Evolutionary conservation across 2,797 vertebrate genomes (phyloP).

Genomic region (Xyrichtys novacula): DNA sequence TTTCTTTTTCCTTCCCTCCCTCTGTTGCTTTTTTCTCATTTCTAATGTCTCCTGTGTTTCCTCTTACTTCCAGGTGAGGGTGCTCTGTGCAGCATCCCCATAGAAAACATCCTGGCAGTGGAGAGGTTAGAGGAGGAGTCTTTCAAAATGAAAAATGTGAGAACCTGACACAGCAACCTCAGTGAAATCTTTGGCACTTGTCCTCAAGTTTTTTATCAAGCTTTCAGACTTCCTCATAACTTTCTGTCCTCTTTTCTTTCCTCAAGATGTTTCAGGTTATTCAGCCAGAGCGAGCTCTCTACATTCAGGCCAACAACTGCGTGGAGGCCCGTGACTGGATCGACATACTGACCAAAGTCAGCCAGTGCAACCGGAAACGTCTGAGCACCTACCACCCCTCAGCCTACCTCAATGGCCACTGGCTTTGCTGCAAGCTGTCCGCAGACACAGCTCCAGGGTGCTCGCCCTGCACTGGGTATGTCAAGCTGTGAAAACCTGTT

Average conservation of each 20-base stretch:
- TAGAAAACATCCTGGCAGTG: constrained; percentile 98
- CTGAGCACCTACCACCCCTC: constrained; percentile 96
- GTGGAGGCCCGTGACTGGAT: constrained; percentile 99
- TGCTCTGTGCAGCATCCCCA: constrained; percentile 96
- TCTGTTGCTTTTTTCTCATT: not conserved
- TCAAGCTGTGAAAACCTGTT: not conserved
- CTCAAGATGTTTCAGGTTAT: constrained; percentile 99
- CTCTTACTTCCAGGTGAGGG: constrained; percentile 87
- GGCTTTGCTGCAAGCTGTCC: constrained; percentile 96
- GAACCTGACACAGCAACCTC: constrained; percentile 41
- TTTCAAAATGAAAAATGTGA: constrained; percentile 99
- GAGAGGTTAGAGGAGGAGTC: constrained; percentile 98
- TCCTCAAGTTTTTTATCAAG: not conserved
- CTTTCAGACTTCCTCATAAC: not conserved
- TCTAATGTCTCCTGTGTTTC: constrained; percentile 30
- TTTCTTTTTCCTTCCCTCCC: too few relatives aligned
- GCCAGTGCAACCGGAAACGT: constrained; percentile 97
- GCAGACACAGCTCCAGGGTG: constrained; percentile 92
- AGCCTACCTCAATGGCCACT: constrained; percentile 97
- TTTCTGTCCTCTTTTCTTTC: not conserved
- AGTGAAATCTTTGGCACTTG: not conserved
- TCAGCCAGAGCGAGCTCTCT: constrained; percentile 95
- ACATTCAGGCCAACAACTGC: constrained; percentile 99
- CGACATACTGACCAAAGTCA: constrained; percentile 98
- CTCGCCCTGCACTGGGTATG: constrained; percentile 95